Evolutionary conservation across 2,113 vertebrate species (phyloP).

Genomic region (Lathamus discolor): DNA sequence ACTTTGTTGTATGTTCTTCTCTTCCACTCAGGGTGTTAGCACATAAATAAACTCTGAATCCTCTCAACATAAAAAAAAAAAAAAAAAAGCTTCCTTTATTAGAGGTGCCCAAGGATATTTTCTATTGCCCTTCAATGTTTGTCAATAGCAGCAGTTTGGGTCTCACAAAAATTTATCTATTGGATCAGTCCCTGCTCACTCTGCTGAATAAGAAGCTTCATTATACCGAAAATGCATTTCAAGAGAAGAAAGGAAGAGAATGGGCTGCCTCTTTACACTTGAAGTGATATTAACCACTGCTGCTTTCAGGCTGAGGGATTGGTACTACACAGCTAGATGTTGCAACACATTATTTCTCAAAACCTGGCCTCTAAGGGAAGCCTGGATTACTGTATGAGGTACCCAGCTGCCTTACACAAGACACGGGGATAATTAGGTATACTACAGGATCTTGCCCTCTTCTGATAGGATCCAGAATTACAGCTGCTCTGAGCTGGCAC

Average conservation of each 20-base stretch:
- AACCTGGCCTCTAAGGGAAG: neutral
- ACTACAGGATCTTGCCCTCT: neutral
- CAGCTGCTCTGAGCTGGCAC: neutral
- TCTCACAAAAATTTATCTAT: neutral
- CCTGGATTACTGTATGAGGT: neutral
- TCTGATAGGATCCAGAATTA: neutral
- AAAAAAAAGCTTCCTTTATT: neutral
- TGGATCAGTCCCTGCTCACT: neutral
- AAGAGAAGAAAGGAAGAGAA: neutral
- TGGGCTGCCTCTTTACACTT: neutral
- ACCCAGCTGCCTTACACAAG: neutral
- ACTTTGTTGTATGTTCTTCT: neutral
- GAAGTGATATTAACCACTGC: neutral
- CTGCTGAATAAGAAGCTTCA: neutral
- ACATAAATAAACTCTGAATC: neutral
- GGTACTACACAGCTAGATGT: neutral
- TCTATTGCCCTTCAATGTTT: neutral
- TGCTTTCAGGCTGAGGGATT: neutral
- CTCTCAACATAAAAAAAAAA: neutral
- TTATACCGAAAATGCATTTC: neutral
- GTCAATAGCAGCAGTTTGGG: neutral
- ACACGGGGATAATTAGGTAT: neutral
- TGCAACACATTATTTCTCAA: neutral
- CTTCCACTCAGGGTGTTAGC: neutral
- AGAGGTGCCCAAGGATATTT: neutral